phyloP scores from a whole-genome alignment of 2,113 vertebrate genomes.

The Ailurus styani region DNA sequence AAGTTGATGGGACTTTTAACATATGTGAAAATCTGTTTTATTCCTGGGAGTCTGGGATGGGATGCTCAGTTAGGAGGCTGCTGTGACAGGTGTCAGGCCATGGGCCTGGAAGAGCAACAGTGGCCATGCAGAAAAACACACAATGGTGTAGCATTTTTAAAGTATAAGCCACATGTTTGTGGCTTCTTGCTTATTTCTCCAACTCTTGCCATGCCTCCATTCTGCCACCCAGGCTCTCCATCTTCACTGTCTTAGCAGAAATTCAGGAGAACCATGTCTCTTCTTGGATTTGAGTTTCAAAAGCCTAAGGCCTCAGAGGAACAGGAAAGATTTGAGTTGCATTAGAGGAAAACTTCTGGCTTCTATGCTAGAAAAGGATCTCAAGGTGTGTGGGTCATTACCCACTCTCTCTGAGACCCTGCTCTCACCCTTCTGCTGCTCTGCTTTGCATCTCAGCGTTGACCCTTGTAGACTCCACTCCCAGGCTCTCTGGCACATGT shows the following conservation, averaged over 20 bases:
- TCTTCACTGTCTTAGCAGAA: not conserved
- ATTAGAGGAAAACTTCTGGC: not conserved
- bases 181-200: not conserved
- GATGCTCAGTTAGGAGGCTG: not conserved
- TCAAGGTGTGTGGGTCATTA: not conserved
- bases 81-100: too few species aligned
- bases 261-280: not conserved
- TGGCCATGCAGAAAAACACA: not conserved
- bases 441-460: too few species aligned
- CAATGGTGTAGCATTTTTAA: accelerated
- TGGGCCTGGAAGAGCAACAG: not conserved
- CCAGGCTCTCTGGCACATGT: not conserved
- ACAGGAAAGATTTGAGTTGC: not conserved
- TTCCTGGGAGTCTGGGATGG: not conserved
- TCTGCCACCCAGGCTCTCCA: not conserved
- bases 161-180: not conserved
- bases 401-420: accelerated
- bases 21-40: not conserved
- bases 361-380: not conserved
- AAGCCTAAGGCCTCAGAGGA: not conserved
- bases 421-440: not conserved
- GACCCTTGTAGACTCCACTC: not conserved
- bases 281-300: slow-evolving; percentile 1
- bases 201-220: not conserved
- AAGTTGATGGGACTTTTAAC: not conserved